Evolutionary conservation across 2,888 invertebrate species (phyloP).

Genomic region (Nymphalis urticae): DNA sequence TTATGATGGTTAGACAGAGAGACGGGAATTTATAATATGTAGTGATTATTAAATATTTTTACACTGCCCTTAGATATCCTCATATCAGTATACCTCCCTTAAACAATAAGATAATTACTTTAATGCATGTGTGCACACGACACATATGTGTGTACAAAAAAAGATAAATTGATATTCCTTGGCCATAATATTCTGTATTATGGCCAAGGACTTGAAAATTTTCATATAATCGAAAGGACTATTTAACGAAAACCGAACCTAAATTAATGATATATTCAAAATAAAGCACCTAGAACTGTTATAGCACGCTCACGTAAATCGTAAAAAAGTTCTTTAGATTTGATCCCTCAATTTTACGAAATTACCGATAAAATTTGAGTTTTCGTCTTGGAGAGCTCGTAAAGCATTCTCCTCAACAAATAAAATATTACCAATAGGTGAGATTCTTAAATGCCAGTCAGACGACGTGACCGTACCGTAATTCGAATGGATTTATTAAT

Average conservation of each 20-base stretch:
- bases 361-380: slow-evolving; percentile 67
- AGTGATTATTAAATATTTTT: too few species aligned
- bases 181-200: too few species aligned
- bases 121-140: too few species aligned
- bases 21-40: too few species aligned
- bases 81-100: too few species aligned
- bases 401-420: slow-evolving; percentile 54
- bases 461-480: slow-evolving; percentile 47
- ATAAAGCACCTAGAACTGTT: slow-evolving; percentile 29
- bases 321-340: slow-evolving; percentile 54
- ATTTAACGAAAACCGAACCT: background rate
- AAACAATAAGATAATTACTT: too few species aligned
- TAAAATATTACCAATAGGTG: slow-evolving; percentile 37
- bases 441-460: slow-evolving; percentile 55
- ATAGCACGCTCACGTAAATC: slow-evolving; percentile 42
- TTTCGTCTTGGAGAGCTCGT: slow-evolving; percentile 59
- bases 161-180: too few species aligned
- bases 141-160: too few species aligned
- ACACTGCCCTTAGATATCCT: too few species aligned
- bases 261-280: slow-evolving; percentile 18
- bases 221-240: background rate
- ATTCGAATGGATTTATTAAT: slow-evolving; percentile 36
- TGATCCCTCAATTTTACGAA: slow-evolving; percentile 56
- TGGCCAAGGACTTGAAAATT: too few species aligned
- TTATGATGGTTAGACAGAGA: too few species aligned